Base-by-base conservation (phyloP, 2,888 invertebrate genomes). In the Caenorhabditis japonica region DNA sequence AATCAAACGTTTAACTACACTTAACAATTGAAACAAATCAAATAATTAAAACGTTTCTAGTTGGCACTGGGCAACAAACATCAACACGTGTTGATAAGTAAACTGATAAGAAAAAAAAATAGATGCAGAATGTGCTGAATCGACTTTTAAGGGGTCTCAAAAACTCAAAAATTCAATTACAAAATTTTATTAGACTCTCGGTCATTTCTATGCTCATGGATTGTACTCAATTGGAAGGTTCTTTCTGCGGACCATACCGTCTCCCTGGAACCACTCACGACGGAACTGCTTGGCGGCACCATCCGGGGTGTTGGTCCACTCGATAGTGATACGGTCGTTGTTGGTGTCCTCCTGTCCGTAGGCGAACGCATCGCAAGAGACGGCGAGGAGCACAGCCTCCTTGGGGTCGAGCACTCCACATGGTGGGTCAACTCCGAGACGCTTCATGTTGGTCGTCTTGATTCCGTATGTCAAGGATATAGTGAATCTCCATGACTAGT, bases 401-500 rank as follows among this genome's bases (percentile, higher is more conserved):
- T 82, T 81, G 56, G 84, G 81, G 76, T 84, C 84, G 71, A 82
- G 81, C 15, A 84, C 84, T 59, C 84, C 84, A 46, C 79, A 77
- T 52, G 79, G 79, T 41, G 83, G 83, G 60, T 84, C 84, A 33
- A 81, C 79, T 43, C 76, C 78, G 52, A 84, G 79, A 55, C 84
- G 75, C 73, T 77, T 77, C 80, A 83, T 77, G 75, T 84, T 84
- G 75, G 81, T 84, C 33, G 83, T 84, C 81, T 84, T 84, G 79
- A 84, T 75, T 47, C 83, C 84, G 75, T 78, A 84, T 39, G n/a
- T n/a, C n/a, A n/a, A n/a, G n/a, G n/a, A n/a, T n/a, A n/a, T n/a
- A n/a, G n/a, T n/a, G n/a, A n/a, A n/a, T n/a, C n/a, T n/a, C n/a
- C n/a, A n/a, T n/a, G n/a, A n/a, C n/a, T n/a, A n/a, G n/a, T n/a